These are phyloP conservation scores for Larimichthys crocea DNA, from an alignment of 2,113 vertebrate species.

Conservation along the genomic window DNA sequence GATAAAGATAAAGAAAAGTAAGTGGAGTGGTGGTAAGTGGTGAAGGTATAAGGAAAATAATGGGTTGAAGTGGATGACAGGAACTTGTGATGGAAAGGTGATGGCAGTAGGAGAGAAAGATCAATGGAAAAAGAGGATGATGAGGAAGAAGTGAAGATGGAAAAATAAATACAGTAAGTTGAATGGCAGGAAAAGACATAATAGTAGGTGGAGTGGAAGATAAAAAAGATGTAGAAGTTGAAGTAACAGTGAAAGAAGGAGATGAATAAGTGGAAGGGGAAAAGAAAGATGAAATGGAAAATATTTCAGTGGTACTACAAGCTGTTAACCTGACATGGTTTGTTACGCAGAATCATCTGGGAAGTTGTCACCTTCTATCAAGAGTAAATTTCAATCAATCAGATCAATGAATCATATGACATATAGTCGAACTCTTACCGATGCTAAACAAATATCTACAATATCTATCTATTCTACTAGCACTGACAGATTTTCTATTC, in stretches of 20 bases:
- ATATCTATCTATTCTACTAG: no score
- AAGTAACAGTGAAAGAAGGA: not conserved
- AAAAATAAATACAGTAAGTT: not conserved
- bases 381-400: no score
- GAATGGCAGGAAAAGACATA: not conserved
- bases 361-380: no score
- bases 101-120: not conserved
- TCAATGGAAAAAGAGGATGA: not conserved
- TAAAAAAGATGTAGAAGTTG: not conserved
- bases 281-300: not conserved
- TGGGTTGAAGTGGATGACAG: not conserved
- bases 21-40: no score
- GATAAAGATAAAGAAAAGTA: no score
- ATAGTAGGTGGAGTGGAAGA: no score
- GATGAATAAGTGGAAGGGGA: not conserved
- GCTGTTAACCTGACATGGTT: not conserved
- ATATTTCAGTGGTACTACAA: not conserved
- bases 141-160: not conserved
- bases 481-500: no score
- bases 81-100: not conserved
- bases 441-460: no score
- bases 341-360: no score
- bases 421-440: no score
- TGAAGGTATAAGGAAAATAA: not conserved
- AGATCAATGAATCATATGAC: no score